A percentile compares a stretch with the other conserved stretches of the same genome.
phyloP scores from a whole-genome alignment of 2,888 invertebrate genomes.

The Zeuzera pyrina region DNA sequence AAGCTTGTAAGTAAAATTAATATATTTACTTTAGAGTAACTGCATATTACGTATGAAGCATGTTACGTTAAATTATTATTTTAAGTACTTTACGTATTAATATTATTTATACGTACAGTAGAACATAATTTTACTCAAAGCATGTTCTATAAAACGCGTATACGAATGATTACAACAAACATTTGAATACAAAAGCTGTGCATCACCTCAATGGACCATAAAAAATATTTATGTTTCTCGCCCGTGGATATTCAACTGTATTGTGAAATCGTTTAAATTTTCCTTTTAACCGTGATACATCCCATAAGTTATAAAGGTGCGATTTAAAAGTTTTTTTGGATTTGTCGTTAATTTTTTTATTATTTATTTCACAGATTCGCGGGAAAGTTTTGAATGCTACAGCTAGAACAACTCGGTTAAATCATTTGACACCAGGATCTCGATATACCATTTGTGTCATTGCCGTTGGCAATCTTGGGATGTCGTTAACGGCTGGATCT shows the following conservation, averaged over 20 bases:
- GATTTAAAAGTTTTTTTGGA: background rate
- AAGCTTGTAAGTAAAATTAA: conserved; percentile 62
- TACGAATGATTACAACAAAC: conserved; percentile 58
- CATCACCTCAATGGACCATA: conserved; percentile 72
- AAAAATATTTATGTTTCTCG: conserved; percentile 69
- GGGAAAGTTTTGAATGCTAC: conserved; percentile 83
- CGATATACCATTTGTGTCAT: conserved; percentile 90
- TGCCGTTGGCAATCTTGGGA: conserved; percentile 81
- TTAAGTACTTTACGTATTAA: conserved; percentile 1
- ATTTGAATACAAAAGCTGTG: conserved; percentile 69
- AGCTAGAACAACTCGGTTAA: conserved; percentile 81
- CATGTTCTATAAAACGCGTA: conserved; percentile 38
- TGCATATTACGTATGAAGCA: background rate
- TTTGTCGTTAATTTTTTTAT: background rate
- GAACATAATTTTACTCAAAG: conserved; percentile 14
- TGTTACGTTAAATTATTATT: too few relatives aligned
- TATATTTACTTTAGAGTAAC: conserved; percentile 11
- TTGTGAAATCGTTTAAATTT: conserved; percentile 58
- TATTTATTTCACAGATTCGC: conserved; percentile 72
- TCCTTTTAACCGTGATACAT: conserved; percentile 44
- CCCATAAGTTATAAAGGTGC: conserved; percentile 14
- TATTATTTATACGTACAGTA: conserved; percentile 5
- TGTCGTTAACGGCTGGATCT: conserved; percentile 49
- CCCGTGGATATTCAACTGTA: conserved; percentile 50
- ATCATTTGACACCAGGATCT: conserved; percentile 83